phyloP scores from a whole-genome alignment of 1,140 invertebrate species.

The Hetaerina americana region DNA sequence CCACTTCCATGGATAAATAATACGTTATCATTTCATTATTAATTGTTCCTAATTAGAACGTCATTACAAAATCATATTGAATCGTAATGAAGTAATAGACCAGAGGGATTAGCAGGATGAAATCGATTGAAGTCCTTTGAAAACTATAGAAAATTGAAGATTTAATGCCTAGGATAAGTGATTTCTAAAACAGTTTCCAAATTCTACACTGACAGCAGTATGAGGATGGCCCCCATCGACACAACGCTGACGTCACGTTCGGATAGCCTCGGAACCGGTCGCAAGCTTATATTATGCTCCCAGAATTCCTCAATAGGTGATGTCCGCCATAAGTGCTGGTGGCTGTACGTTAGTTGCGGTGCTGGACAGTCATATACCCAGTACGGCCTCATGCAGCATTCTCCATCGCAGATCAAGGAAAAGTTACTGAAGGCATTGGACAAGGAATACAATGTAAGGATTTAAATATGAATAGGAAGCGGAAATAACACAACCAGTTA shows the following conservation, averaged over 20 bases:
- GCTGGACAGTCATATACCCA: conserved; percentile 26
- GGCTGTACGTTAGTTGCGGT: conserved; percentile 27
- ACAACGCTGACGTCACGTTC: conserved; percentile 9
- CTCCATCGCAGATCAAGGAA: conserved; percentile 44
- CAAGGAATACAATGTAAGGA: conserved; percentile 47
- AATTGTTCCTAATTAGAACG: no score
- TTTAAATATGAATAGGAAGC: conserved; percentile 15
- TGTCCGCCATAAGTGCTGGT: conserved; percentile 31
- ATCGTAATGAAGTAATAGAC: no score
- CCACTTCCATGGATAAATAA: no score
- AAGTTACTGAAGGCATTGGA: conserved; percentile 45
- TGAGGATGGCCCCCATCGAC: not conserved
- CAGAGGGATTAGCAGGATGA: no score
- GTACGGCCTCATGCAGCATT: conserved; percentile 38
- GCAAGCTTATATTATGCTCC: conserved; percentile 22
- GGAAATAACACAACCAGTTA: not conserved
- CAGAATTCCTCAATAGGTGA: conserved; percentile 26
- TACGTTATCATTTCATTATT: no score
- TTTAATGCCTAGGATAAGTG: no score
- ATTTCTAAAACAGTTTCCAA: no score
- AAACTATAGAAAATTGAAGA: no score
- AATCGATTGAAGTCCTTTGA: no score
- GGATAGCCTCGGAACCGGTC: conserved; percentile 8
- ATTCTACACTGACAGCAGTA: not conserved
- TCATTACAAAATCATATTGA: no score